Percentiles rank a stretch among this genome's conserved stretches.
Conservation (phyloP, 2,888 invertebrate species). For the Alloplasta piceator region DNA sequence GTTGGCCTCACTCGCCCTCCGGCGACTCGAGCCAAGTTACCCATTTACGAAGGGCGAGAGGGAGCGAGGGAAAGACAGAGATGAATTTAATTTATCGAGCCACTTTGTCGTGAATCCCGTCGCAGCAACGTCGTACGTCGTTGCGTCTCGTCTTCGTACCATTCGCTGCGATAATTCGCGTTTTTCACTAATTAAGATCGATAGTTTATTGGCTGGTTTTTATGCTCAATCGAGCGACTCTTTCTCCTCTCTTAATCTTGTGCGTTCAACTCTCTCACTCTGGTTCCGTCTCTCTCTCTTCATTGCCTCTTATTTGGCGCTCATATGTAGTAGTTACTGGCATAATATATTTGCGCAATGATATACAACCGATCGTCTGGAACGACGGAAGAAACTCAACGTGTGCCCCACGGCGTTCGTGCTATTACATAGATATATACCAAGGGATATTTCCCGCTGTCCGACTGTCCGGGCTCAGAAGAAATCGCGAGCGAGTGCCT, state of each 20-base stretch:
- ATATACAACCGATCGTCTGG: constrained; percentile 54
- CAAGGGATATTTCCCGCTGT: constrained; percentile 25
- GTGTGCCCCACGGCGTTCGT: constrained; percentile 43
- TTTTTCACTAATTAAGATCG: constrained; percentile 67
- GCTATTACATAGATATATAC: constrained; percentile 35
- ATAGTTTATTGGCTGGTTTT: constrained; percentile 65
- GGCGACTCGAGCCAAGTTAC: constrained; percentile 25
- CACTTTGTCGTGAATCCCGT: constrained; percentile 38
- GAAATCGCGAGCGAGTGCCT: constrained; percentile 43
- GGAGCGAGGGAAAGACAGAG: neutral
- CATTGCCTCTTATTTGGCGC: constrained; percentile 2
- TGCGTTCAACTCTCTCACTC: constrained; percentile 12
- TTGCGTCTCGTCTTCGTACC: constrained; percentile 57
- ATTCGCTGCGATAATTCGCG: constrained; percentile 37
- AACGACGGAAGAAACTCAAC: constrained; percentile 57
- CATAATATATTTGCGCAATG: constrained; percentile 53
- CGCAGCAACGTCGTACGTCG: constrained; percentile 49
- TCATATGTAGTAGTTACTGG: constrained; percentile 43
- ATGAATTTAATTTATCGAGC: constrained; percentile 64
- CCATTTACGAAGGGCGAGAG: constrained; percentile 18
- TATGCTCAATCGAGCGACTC: constrained; percentile 22
- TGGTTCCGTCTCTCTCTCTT: constrained; percentile 1
- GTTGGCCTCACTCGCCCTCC: constrained; percentile 23
- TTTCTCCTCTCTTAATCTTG: constrained; percentile 12
- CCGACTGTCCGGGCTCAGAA: constrained; percentile 29